Evolutionary conservation across 1,140 invertebrate species (phyloP).

Genomic region (Temnothorax curvispinosus): DNA sequence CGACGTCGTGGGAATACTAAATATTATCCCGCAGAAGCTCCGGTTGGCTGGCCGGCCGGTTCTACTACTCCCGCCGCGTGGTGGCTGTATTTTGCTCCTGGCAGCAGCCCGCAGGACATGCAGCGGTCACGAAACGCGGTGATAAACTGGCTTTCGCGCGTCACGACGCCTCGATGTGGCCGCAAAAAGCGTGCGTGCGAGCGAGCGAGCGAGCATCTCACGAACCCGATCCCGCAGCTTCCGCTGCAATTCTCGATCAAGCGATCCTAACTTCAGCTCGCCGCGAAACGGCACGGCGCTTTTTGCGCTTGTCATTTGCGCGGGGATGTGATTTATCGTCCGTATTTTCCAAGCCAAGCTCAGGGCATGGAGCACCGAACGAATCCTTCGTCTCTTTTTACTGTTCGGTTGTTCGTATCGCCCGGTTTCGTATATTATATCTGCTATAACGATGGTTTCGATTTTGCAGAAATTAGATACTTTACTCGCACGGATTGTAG

Average conservation of each 20-base stretch:
- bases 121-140: conserved; percentile 54
- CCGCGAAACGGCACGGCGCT: conserved; percentile 28
- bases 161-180: conserved; percentile 40
- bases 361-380: conserved; percentile 3
- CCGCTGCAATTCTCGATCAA: conserved; percentile 39
- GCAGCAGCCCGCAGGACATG: conserved; percentile 59
- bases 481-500: background rate
- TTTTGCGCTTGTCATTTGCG: conserved; percentile 53
- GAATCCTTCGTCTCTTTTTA: conserved; percentile 44
- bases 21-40: conserved; percentile 82
- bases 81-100: conserved; percentile 68
- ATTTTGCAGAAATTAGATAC: conserved; percentile 48
- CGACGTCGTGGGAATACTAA: conserved; percentile 84
- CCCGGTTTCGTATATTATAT: conserved; percentile 21
- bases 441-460: background rate
- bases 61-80: conserved; percentile 55
- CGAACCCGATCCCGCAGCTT: conserved; percentile 17
- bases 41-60: conserved; percentile 66
- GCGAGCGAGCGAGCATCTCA: background rate
- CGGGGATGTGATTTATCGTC: conserved; percentile 48
- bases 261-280: conserved; percentile 41
- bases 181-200: conserved; percentile 29
- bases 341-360: conserved; percentile 42
- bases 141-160: conserved; percentile 65
- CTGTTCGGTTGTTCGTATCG: conserved; percentile 12